A percentile compares a stretch with the other conserved stretches of the same genome.
These are phyloP conservation scores for Lasiurus borealis DNA, from an alignment of 2,113 vertebrate genomes.

Conservation along the genomic window DNA sequence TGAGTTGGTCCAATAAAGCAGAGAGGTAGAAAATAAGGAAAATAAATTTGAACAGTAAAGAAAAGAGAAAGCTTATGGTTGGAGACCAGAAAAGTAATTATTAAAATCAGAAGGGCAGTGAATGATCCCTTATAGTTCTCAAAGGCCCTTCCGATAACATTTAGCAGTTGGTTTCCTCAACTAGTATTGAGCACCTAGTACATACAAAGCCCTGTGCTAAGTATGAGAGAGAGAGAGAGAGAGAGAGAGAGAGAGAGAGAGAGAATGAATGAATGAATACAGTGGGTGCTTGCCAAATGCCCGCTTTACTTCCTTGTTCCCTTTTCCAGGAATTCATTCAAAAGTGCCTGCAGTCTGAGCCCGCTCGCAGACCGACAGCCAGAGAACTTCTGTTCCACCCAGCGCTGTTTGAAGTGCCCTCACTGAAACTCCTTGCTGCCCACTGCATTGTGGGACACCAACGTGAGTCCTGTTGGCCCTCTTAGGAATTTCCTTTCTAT, in stretches of 20 bases:
- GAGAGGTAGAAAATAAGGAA: slow-evolving; percentile 5
- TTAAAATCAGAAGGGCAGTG: slow-evolving; percentile 49
- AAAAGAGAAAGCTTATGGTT: not conserved
- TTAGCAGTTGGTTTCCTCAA: not conserved
- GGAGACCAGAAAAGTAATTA: slow-evolving; percentile 57
- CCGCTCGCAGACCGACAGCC: slow-evolving; percentile 93
- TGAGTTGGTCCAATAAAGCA: slow-evolving; percentile 51
- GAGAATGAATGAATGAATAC: not conserved
- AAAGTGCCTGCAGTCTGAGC: slow-evolving; percentile 97
- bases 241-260: too few relatives aligned
- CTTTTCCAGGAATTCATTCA: slow-evolving; percentile 96
- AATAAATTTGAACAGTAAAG: slow-evolving; percentile 35
- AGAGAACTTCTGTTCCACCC: slow-evolving; percentile 97
- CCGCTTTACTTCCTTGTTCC: not conserved
- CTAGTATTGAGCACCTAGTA: not conserved
- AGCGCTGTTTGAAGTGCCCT: slow-evolving; percentile 97
- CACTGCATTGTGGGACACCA: slow-evolving; percentile 98
- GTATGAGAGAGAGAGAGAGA: not conserved
- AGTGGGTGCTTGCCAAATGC: not conserved
- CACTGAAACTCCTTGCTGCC: slow-evolving; percentile 96
- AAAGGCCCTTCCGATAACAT: slow-evolving; percentile 19
- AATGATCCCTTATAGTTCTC: slow-evolving; percentile 23
- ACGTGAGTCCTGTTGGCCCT: slow-evolving; percentile 90
- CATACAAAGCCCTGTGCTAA: not conserved
- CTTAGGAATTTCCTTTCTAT: not conserved